These are phyloP conservation scores for Drosophila pegasa DNA, from an alignment of 2,888 invertebrate genomes.

Conservation along the genomic window DNA sequence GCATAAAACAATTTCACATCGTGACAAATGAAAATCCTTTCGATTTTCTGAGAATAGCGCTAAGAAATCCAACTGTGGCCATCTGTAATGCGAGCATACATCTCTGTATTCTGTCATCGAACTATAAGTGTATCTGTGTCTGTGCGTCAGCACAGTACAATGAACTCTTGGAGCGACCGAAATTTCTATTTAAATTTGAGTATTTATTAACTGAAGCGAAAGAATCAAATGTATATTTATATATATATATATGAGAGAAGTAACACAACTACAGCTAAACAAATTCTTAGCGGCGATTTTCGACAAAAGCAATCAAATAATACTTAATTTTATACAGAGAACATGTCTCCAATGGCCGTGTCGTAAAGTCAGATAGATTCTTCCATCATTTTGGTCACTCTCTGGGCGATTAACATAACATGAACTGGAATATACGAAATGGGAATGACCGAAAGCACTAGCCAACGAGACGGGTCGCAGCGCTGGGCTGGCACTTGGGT, in stretches of 20 bases:
- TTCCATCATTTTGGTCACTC: conserved; percentile 49
- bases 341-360: conserved; percentile 63
- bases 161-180: conserved; percentile 59
- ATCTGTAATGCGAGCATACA: neutral
- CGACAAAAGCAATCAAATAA: conserved; percentile 71
- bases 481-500: neutral
- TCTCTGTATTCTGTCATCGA: conserved; percentile 10
- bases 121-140: neutral
- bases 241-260: conserved; percentile 37
- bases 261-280: conserved; percentile 56
- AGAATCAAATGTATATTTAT: conserved; percentile 34
- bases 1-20: conserved; percentile 10
- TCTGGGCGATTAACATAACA: conserved; percentile 69
- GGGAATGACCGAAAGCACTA: conserved; percentile 67
- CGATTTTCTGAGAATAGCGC: conserved; percentile 34
- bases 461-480: conserved; percentile 5
- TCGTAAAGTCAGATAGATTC: conserved; percentile 49
- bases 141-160: conserved; percentile 45
- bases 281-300: conserved; percentile 54
- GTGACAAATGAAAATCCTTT: conserved; percentile 56
- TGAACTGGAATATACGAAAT: conserved; percentile 69
- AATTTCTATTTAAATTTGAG: conserved; percentile 67
- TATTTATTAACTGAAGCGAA: conserved; percentile 62
- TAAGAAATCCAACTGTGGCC: neutral
- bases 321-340: conserved; percentile 77